These are phyloP conservation scores for Nycticebus coucang DNA, from an alignment of 2,113 vertebrate species.

Conservation along the genomic window DNA sequence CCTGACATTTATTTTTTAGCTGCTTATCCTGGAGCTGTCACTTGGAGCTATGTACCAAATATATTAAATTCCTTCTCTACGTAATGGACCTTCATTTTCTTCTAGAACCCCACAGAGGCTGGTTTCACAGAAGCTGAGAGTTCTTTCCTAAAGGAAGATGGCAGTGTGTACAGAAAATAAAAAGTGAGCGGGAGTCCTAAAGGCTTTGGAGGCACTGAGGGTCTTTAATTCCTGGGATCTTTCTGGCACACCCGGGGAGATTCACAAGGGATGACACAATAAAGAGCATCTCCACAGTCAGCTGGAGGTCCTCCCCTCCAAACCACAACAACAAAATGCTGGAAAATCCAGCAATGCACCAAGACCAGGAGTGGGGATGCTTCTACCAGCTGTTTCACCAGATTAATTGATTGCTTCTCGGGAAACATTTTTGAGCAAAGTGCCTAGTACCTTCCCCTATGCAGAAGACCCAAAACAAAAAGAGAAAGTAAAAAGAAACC, in stretches of 20 bases:
- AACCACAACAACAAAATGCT: background rate
- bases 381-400: background rate
- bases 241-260: background rate
- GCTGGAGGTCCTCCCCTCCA: background rate
- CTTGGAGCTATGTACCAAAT: background rate
- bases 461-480: background rate
- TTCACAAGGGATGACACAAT: background rate
- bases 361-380: background rate
- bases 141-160: constrained; percentile 18
- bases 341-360: background rate
- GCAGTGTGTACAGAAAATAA: background rate
- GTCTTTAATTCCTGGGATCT: background rate
- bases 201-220: background rate
- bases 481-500: background rate
- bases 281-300: background rate
- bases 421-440: background rate
- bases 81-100: background rate
- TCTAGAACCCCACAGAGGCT: background rate
- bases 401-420: background rate
- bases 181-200: background rate
- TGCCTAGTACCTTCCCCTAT: background rate
- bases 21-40: background rate
- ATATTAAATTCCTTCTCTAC: background rate
- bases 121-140: background rate
- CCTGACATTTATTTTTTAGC: background rate